Evolutionary conservation across 2,888 invertebrate genomes (phyloP).

Genomic region (Neria commutata): DNA sequence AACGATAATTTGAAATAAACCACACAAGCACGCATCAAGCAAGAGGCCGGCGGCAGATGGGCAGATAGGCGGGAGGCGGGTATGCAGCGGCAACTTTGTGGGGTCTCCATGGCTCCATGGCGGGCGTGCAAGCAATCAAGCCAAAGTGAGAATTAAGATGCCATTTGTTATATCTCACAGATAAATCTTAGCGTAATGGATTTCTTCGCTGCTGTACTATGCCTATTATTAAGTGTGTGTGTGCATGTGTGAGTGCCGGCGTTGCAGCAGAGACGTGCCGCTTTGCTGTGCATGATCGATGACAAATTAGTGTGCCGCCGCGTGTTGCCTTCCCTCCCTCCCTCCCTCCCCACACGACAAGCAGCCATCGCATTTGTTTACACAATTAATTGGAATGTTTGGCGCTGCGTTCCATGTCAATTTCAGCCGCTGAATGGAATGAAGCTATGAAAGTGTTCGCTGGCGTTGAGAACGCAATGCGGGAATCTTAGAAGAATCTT

Average conservation of each 20-base stretch:
- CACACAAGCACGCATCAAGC: not conserved
- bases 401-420: slow-evolving; percentile 3
- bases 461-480: not conserved
- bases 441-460: not conserved
- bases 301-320: slow-evolving; percentile 26
- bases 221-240: not conserved
- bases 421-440: not conserved
- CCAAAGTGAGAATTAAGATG: slow-evolving; percentile 5
- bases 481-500: not conserved
- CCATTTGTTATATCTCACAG: slow-evolving; percentile 17
- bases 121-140: no score
- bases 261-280: not conserved
- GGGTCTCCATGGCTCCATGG: not conserved
- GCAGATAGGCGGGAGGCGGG: no score
- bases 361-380: slow-evolving; percentile 11
- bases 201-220: not conserved
- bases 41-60: no score
- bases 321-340: not conserved
- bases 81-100: slow-evolving; percentile 22
- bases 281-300: slow-evolving; percentile 31
- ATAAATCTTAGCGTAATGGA: slow-evolving; percentile 9
- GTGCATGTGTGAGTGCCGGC: not conserved
- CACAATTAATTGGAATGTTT: slow-evolving; percentile 32
- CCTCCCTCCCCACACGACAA: not conserved
- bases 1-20: not conserved